A percentile compares a stretch with the other conserved stretches of the same genome.
phyloP scores from a whole-genome alignment of 2,888 invertebrate genomes.

The Xestia sexstrigata region DNA sequence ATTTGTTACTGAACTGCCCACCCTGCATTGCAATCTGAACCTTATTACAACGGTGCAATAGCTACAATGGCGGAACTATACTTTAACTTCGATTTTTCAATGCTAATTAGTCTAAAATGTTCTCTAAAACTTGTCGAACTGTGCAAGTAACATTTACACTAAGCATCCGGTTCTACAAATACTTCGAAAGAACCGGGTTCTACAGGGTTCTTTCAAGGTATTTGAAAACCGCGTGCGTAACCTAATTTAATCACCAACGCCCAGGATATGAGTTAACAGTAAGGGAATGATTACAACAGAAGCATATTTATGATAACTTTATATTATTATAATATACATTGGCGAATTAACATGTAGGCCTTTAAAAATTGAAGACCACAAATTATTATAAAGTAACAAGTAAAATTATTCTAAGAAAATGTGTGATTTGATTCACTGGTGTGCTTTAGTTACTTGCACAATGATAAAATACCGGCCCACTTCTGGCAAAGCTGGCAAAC shows the following conservation, averaged over 20 bases:
- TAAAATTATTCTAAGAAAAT: slow-evolving; percentile 55
- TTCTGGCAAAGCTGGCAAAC: not conserved
- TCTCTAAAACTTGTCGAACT: slow-evolving; percentile 34
- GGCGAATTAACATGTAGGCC: slow-evolving; percentile 52
- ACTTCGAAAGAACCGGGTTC: not conserved
- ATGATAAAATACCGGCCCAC: slow-evolving; percentile 9
- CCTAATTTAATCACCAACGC: slow-evolving; percentile 17
- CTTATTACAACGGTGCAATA: not conserved
- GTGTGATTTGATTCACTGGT: slow-evolving; percentile 55
- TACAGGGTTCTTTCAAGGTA: not conserved
- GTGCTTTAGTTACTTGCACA: slow-evolving; percentile 63
- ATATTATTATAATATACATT: slow-evolving; percentile 61
- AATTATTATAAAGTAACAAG: slow-evolving; percentile 39
- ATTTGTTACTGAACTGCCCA: not conserved
- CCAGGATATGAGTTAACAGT: slow-evolving; percentile 33
- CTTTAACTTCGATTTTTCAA: slow-evolving; percentile 7
- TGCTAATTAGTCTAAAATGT: slow-evolving; percentile 6
- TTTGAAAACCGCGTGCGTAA: not conserved
- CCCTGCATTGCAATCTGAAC: not conserved
- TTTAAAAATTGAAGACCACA: slow-evolving; percentile 35
- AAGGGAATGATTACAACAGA: slow-evolving; percentile 56
- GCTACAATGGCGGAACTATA: slow-evolving; percentile 1
- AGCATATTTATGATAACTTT: slow-evolving; percentile 54
- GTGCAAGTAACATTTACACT: slow-evolving; percentile 62
- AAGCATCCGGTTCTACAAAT: not conserved